A percentile compares a stretch with the other conserved stretches of the same genome.
These are phyloP conservation scores for Orthonychiurus folsomi DNA, from an alignment of 2,888 invertebrate species.

Conservation along the genomic window DNA sequence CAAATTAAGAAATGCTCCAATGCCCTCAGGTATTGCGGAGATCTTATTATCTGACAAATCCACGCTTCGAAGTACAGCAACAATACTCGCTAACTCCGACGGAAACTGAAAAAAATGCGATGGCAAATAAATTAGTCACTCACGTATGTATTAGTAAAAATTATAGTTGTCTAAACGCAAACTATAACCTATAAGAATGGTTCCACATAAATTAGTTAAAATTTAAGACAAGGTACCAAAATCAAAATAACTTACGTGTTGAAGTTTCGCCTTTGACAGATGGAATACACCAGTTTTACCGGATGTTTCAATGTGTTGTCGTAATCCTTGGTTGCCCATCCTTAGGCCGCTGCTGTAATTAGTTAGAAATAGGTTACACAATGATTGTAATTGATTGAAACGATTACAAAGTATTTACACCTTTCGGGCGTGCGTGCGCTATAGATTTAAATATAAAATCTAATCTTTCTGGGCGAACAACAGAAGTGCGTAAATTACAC, in stretches of 20 bases:
- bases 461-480: too few species aligned
- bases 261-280: slow-evolving; percentile 70
- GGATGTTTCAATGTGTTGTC: slow-evolving; percentile 88
- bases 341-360: neutral
- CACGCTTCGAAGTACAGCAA: slow-evolving; percentile 67
- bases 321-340: slow-evolving; percentile 85
- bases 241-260: slow-evolving; percentile 49
- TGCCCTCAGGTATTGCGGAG: slow-evolving; percentile 48
- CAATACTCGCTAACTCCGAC: slow-evolving; percentile 55
- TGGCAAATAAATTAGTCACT: too few species aligned
- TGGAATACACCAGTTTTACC: slow-evolving; percentile 91
- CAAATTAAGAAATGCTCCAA: slow-evolving; percentile 48
- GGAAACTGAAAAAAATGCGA: slow-evolving; percentile 50
- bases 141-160: too few species aligned
- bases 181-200: neutral
- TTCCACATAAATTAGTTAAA: slow-evolving; percentile 10
- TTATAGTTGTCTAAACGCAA: slow-evolving; percentile 1
- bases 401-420: too few species aligned
- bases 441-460: too few species aligned
- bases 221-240: neutral
- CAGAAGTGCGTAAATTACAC: too few species aligned
- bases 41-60: slow-evolving; percentile 91
- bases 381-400: too few species aligned
- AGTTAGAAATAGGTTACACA: too few species aligned
- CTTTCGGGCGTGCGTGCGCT: too few species aligned